A percentile compares a stretch with the other conserved stretches of the same genome.
phyloP scores from a whole-genome alignment of 2,888 invertebrate species.

The Linhomoeus sp. region DNA sequence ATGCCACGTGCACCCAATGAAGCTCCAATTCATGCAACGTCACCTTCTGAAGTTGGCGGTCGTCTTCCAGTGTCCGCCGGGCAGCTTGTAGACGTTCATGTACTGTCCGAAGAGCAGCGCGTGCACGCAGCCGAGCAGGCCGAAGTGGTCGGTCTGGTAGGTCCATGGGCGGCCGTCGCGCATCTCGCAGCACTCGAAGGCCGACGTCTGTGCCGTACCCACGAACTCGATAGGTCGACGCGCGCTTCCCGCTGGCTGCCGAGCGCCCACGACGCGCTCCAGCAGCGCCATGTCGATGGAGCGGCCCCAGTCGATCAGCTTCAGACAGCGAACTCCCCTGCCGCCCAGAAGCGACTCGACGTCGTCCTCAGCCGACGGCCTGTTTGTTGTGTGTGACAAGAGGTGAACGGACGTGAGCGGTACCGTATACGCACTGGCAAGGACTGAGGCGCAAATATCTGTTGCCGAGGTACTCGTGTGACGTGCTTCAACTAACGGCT shows the following conservation, averaged over 20 bases:
- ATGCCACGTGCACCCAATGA: neutral
- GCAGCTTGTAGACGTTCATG: slow-evolving; percentile 46
- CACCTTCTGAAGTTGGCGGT: slow-evolving; percentile 15
- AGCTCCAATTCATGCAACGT: neutral
- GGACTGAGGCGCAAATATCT: too few relatives aligned
- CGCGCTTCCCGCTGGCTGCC: too few relatives aligned
- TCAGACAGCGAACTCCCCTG: slow-evolving; percentile 37
- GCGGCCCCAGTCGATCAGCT: slow-evolving; percentile 79
- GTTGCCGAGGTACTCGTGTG: too few relatives aligned
- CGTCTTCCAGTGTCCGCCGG: slow-evolving; percentile 12
- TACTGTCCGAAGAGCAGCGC: slow-evolving; percentile 68
- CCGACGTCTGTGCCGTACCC: slow-evolving; percentile 40
- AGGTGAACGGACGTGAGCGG: too few relatives aligned
- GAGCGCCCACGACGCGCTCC: slow-evolving; percentile 31
- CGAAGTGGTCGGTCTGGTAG: slow-evolving; percentile 70
- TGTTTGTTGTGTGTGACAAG: too few relatives aligned
- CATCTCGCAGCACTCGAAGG: slow-evolving; percentile 54
- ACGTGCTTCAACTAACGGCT: too few relatives aligned
- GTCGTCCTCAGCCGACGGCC: too few relatives aligned
- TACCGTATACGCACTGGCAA: too few relatives aligned
- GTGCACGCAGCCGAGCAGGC: slow-evolving; percentile 66
- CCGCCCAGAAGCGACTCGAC: neutral
- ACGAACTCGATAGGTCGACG: slow-evolving; percentile 38
- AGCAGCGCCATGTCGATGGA: slow-evolving; percentile 76
- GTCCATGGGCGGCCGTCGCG: slow-evolving; percentile 71